A percentile compares a stretch with the other conserved stretches of the same genome.
Evolutionary conservation across 2,797 vertebrate genomes (phyloP).

Genomic region (Cyclopterus lumpus): DNA sequence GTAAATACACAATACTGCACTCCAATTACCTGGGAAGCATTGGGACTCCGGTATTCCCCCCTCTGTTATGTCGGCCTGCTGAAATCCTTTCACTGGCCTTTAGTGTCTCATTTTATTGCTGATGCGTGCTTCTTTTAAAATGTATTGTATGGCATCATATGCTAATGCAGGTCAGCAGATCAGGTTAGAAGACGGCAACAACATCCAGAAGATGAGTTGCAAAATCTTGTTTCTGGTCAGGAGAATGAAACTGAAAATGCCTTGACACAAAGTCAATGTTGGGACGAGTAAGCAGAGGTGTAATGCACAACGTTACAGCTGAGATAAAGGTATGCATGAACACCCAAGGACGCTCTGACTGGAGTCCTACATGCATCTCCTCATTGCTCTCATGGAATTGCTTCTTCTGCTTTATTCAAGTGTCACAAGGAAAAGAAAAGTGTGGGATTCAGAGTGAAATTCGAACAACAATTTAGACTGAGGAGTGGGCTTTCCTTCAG

Average conservation of each 20-base stretch:
- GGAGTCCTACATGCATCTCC: slow-evolving; percentile 7
- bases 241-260: slow-evolving; percentile 21
- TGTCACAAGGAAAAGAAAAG: not conserved
- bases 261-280: slow-evolving; percentile 14
- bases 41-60: slow-evolving; percentile 76
- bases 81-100: slow-evolving; percentile 73
- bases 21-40: slow-evolving; percentile 79
- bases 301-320: slow-evolving; percentile 6
- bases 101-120: slow-evolving; percentile 74
- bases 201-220: not conserved
- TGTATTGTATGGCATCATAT: slow-evolving; percentile 44
- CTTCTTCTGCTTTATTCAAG: slow-evolving; percentile 23
- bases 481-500: slow-evolving; percentile 4
- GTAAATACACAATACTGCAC: slow-evolving; percentile 60
- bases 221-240: slow-evolving; percentile 14
- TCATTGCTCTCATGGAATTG: slow-evolving; percentile 2
- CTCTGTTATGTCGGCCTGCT: slow-evolving; percentile 65
- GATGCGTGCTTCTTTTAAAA: slow-evolving; percentile 61
- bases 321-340: slow-evolving; percentile 6
- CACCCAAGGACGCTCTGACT: slow-evolving; percentile 4
- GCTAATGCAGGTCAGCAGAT: slow-evolving; percentile 45
- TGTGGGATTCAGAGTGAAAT: slow-evolving; percentile 14
- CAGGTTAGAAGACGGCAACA: slow-evolving; percentile 16
- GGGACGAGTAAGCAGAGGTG: slow-evolving; percentile 33
- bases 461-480: slow-evolving; percentile 9